phyloP scores from a whole-genome alignment of 2,888 invertebrate genomes.

The Acleris cristana region DNA sequence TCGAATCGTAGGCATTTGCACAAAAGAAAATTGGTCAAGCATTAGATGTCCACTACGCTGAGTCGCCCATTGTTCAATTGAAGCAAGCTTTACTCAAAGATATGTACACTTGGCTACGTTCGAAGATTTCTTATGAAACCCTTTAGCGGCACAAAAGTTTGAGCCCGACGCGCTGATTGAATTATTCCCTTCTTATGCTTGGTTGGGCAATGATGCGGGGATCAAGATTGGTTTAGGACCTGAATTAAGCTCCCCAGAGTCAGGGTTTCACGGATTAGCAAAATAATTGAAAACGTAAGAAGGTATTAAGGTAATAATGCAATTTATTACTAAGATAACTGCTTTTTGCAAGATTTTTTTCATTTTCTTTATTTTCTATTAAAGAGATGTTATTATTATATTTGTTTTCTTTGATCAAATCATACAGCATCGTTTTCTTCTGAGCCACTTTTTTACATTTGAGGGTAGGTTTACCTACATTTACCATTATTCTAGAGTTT shows the following conservation, averaged over 20 bases:
- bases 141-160: constrained; percentile 62
- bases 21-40: constrained; percentile 83
- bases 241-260: constrained; percentile 14
- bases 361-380: background rate
- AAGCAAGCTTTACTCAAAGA: constrained; percentile 71
- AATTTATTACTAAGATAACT: background rate
- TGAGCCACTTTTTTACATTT: no score
- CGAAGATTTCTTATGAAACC: constrained; percentile 53
- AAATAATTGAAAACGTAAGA: background rate
- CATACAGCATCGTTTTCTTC: no score
- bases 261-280: constrained; percentile 26
- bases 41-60: constrained; percentile 78
- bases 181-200: constrained; percentile 49
- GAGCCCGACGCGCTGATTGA: constrained; percentile 58
- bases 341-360: background rate
- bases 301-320: constrained; percentile 2
- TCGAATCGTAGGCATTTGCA: constrained; percentile 74
- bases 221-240: constrained; percentile 36
- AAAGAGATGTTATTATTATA: no score
- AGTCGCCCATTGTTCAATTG: constrained; percentile 75
- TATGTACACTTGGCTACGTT: constrained; percentile 67
- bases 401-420: no score
- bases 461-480: no score
- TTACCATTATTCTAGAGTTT: no score
- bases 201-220: constrained; percentile 32